Evolutionary conservation across 2,113 vertebrate species (phyloP), one percentile per base, ranked within the genome.

Genomic region (Guaruba guarouba): DNA sequence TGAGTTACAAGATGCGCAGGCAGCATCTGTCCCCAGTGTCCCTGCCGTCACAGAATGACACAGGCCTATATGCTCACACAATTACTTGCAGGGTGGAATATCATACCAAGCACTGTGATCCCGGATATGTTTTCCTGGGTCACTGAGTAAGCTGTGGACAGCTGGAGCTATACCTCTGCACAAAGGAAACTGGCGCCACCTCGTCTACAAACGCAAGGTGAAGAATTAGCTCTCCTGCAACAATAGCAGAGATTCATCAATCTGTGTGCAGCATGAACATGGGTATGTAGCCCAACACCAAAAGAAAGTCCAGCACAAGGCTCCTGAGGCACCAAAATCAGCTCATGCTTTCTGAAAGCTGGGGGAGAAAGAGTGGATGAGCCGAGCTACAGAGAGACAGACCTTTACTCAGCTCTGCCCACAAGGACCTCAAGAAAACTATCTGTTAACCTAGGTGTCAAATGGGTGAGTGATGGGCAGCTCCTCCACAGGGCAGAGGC

Each of bases 41-140:
- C 43, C 16, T 44, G 48, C 6, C 62, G n/a, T 33, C 2, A 2
- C 29, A 46, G 48, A n/a, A 75, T 0, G 1, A 35, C 37, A 16
- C 22, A 57, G 28, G 33, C 11, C 8, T 20, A 14, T 29, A 15
- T 10, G 17, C 23, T 61, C 52, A 35, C 18, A 51, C 5, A 19
- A 2, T 9, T 35, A 24, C 22, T 55, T 54, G 10, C 33, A 61
- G 20, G 64, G 33, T 39, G 24, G 28, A 63, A 7, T 44, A 35
- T 7, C 4, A 19, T n/a, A 44, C 31, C 44, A 19, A 41, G 52
- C 29, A 33, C 52, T 46, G 27, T 33, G 22, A 37, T 46, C 59
- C 2, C 3, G 33, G 44, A 27, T 52, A 11, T 41, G 9, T 13
- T 52, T 69, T 10, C 25, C 28, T 28, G 0, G 10, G 23, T 18